phyloP scores from a whole-genome alignment of 2,888 invertebrate genomes.

The Odontocerum albicorne region DNA sequence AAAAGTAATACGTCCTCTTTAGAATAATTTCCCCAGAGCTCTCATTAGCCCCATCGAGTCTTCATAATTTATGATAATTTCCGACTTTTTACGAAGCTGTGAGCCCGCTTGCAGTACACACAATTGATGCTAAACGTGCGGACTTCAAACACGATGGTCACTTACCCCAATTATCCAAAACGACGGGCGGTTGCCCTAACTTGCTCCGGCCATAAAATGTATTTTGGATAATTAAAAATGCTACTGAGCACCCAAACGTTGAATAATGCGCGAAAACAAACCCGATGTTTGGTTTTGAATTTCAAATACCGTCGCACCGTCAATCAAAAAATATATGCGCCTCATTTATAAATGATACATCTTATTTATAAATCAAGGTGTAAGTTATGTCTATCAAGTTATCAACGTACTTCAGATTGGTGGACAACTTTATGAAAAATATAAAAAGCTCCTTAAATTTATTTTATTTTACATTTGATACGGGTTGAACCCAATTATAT shows the following conservation, averaged over 20 bases:
- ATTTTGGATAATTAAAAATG: slow-evolving; percentile 21
- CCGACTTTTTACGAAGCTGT: background rate
- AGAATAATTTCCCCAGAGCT: too few relatives aligned
- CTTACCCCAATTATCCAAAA: slow-evolving; percentile 24
- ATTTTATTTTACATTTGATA: too few relatives aligned
- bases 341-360: slow-evolving; percentile 1
- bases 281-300: too few relatives aligned
- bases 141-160: slow-evolving; percentile 16
- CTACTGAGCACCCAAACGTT: slow-evolving; percentile 1
- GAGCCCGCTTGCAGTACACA: background rate
- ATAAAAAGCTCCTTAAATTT: too few relatives aligned
- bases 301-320: background rate
- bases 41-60: too few relatives aligned
- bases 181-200: slow-evolving; percentile 18
- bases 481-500: too few relatives aligned
- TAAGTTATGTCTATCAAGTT: too few relatives aligned
- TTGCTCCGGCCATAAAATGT: slow-evolving; percentile 9
- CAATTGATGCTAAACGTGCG: background rate
- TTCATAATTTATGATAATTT: too few relatives aligned
- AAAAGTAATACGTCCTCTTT: too few relatives aligned
- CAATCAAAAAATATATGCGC: background rate
- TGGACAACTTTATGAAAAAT: too few relatives aligned
- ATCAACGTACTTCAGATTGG: too few relatives aligned
- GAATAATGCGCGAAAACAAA: slow-evolving; percentile 9
- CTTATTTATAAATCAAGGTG: too few relatives aligned